Percentiles rank a stretch among this genome's conserved stretches.
Evolutionary conservation across 2,888 invertebrate genomes (phyloP).

Genomic region (Patella ulyssiponensis): DNA sequence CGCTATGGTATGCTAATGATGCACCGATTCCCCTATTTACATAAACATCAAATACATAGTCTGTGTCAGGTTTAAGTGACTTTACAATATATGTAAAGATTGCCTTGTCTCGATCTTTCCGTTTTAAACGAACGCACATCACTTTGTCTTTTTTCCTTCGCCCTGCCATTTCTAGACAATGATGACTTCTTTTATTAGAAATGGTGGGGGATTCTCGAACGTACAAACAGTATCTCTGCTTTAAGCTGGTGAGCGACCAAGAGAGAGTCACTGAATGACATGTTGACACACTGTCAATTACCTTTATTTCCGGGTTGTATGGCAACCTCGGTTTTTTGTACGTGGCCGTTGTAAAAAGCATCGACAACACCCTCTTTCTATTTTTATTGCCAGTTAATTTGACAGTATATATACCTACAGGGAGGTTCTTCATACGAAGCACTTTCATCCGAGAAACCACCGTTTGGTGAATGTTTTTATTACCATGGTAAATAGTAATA

Average conservation of each 20-base stretch:
- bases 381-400: slow-evolving; percentile 39
- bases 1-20: slow-evolving; percentile 61
- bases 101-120: slow-evolving; percentile 31
- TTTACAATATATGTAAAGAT: slow-evolving; percentile 63
- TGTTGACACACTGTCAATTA: slow-evolving; percentile 60
- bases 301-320: slow-evolving; percentile 57
- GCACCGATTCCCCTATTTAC: slow-evolving; percentile 59
- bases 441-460: slow-evolving; percentile 47
- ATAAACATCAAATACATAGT: slow-evolving; percentile 66
- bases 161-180: slow-evolving; percentile 43
- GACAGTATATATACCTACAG: slow-evolving; percentile 49
- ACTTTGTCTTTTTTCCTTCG: slow-evolving; percentile 42
- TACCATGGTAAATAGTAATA: slow-evolving; percentile 44
- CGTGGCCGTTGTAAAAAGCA: slow-evolving; percentile 47
- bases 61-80: slow-evolving; percentile 58
- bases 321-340: slow-evolving; percentile 63
- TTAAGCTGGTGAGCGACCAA: slow-evolving; percentile 65
- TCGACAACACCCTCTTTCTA: slow-evolving; percentile 45
- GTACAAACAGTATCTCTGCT: slow-evolving; percentile 69
- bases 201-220: slow-evolving; percentile 49
- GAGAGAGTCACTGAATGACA: slow-evolving; percentile 68
- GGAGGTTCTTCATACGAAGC: slow-evolving; percentile 47
- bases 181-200: slow-evolving; percentile 37
- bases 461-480: slow-evolving; percentile 39
- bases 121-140: slow-evolving; percentile 41